Evolutionary conservation across 2,888 invertebrate genomes (phyloP), one percentile per base, ranked within the genome.

Genomic region (Polymixis flavicincta): DNA sequence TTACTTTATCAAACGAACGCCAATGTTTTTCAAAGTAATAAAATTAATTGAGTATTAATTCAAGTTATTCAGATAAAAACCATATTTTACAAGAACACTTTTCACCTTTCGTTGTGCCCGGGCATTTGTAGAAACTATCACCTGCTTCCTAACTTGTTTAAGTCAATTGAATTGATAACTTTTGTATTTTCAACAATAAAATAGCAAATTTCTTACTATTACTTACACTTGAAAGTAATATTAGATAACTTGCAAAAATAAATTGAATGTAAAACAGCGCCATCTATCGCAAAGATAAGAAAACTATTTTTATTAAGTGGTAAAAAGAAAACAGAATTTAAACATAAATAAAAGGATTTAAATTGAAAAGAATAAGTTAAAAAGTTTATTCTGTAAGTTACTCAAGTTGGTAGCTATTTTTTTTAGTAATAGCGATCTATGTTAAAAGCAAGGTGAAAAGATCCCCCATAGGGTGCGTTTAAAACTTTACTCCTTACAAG

Each of bases 51-150:
- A 8, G 57, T 63, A 85, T 82, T 82, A 76, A 82, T 85, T 70
- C 85, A 64, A 74, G 75, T 66, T 64, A 84, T 81, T 80, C 57
- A 32, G 66, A 67, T 70, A 69, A 70, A 67, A 19, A 64, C 50
- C 32, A 66, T 76, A 64, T 64, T 70, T 81, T 67, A 66, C 73
- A 57, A 28, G 55, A 63, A 68, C 60, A 68, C 57, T 65, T 83
- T 83, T 85, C 82, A 82, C 85, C 83, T 83, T 83, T 82, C 85
- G 85, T 76, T 66, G 14, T 52, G 52, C 32, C 7, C 42, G 8
- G 14, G 63, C 63, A 67, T 84, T 74, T 80, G 57, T 42, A 61
- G 42, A 52, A 66, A 74, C 50, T n/a, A 71, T 63, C 82, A 83
- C 83, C 82, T 85, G 82, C 85, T 48, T 4, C 7, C 32, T 59